phyloP scores from a whole-genome alignment of 2,888 invertebrate genomes.

The Himalopsyche tibetana region DNA sequence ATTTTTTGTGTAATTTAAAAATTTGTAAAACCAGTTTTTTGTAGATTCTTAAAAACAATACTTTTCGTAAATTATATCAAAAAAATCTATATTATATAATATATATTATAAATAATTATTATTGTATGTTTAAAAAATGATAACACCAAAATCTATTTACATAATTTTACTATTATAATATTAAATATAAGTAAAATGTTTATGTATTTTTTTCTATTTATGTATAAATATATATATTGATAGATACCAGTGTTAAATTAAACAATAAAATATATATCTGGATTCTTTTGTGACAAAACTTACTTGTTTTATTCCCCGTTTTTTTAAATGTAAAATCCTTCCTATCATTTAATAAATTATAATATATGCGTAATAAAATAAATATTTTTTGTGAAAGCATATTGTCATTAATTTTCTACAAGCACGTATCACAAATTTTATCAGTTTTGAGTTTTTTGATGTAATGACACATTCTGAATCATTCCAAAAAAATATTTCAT shows the following conservation, averaged over 20 bases:
- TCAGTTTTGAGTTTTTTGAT: no score
- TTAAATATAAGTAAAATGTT: conserved; percentile 40
- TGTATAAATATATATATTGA: conserved; percentile 28
- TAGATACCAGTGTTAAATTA: conserved; percentile 34
- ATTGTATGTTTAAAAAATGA: conserved; percentile 48
- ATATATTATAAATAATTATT: neutral
- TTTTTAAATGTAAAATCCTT: no score
- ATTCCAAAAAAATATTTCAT: no score
- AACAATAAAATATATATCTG: conserved; percentile 30
- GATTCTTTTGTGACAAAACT: conserved; percentile 28
- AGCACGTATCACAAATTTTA: no score
- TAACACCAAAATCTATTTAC: conserved; percentile 59
- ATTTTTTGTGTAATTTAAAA: conserved; percentile 27
- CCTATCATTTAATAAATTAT: no score
- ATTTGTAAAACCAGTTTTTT: neutral
- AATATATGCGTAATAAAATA: no score
- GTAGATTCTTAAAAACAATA: conserved; percentile 20
- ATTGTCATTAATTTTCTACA: no score
- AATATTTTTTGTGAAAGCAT: no score
- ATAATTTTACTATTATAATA: conserved; percentile 35
- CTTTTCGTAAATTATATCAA: conserved; percentile 22
- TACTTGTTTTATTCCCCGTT: conserved; percentile 68
- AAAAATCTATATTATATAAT: neutral
- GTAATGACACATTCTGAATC: no score
- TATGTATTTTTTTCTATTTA: conserved; percentile 44